These are phyloP conservation scores for Lamprologus tigripictilis DNA, from an alignment of 2,113 vertebrate genomes.

Conservation along the genomic window DNA sequence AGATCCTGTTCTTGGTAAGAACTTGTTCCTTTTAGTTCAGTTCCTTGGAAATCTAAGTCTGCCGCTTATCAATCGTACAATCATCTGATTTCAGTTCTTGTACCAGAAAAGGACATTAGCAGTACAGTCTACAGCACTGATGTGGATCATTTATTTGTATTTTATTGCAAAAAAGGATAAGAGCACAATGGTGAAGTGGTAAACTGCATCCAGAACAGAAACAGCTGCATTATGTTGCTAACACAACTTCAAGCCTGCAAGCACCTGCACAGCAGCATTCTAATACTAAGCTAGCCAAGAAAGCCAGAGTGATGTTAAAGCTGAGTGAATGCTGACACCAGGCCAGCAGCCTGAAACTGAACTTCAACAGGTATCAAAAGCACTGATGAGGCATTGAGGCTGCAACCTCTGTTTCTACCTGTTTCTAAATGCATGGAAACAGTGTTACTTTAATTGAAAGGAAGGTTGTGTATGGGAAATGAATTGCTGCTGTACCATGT, in stretches of 20 bases:
- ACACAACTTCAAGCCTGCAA: neutral
- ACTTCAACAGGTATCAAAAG: neutral
- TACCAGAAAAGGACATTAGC: neutral
- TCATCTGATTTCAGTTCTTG: neutral
- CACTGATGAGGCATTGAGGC: neutral
- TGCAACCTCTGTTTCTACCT: neutral
- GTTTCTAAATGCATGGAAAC: neutral
- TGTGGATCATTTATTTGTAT: fast-evolving
- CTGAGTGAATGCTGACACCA: neutral
- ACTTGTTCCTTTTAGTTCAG: neutral
- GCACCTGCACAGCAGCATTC: neutral
- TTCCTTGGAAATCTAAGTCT: neutral
- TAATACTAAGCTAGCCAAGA: neutral
- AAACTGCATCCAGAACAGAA: neutral
- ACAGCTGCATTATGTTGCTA: neutral
- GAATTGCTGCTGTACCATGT: too few species aligned
- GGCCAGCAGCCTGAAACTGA: neutral
- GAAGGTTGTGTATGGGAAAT: too few species aligned
- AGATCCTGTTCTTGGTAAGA: neutral
- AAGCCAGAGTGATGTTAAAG: neutral
- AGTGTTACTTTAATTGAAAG: too few species aligned
- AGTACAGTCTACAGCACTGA: neutral
- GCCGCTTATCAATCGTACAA: neutral
- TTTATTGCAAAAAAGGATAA: neutral
- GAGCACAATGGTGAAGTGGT: neutral